Evolutionary conservation across 2,797 vertebrate species (phyloP).

Genomic region (Sebastes vulpes): DNA sequence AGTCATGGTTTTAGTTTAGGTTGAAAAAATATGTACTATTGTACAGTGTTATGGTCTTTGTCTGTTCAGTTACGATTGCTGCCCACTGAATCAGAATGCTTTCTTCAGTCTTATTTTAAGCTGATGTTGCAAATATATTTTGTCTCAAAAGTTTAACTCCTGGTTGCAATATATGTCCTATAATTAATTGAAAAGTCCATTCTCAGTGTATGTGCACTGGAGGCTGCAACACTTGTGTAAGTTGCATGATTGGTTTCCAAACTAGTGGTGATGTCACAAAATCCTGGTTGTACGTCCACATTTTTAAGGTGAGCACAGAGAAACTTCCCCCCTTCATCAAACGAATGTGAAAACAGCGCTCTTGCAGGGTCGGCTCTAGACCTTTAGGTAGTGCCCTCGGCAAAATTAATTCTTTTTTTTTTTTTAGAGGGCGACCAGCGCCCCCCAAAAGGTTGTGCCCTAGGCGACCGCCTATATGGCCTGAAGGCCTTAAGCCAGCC

Average conservation of each 20-base stretch:
- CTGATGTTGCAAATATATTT: background rate
- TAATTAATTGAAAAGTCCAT: background rate
- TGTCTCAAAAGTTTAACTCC: background rate
- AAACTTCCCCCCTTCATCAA: background rate
- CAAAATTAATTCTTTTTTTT: too few species aligned
- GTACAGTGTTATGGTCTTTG: background rate
- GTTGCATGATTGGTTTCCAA: background rate
- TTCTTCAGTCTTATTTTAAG: background rate
- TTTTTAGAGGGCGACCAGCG: too few species aligned
- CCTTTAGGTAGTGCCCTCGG: too few species aligned
- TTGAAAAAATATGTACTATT: too few species aligned
- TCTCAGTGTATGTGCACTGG: background rate
- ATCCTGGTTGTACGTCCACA: background rate
- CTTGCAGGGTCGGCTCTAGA: fast-evolving
- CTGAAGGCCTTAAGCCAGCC: too few species aligned
- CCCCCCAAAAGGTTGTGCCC: too few species aligned
- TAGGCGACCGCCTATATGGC: too few species aligned
- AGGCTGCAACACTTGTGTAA: background rate
- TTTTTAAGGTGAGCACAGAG: too few species aligned
- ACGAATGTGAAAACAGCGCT: background rate
- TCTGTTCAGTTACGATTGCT: background rate
- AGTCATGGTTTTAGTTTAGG: too few species aligned
- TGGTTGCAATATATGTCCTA: background rate
- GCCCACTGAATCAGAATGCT: background rate
- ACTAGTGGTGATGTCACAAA: background rate